Evolutionary conservation across 2,113 vertebrate genomes (phyloP).

Genomic region (Plestiodon gilberti): DNA sequence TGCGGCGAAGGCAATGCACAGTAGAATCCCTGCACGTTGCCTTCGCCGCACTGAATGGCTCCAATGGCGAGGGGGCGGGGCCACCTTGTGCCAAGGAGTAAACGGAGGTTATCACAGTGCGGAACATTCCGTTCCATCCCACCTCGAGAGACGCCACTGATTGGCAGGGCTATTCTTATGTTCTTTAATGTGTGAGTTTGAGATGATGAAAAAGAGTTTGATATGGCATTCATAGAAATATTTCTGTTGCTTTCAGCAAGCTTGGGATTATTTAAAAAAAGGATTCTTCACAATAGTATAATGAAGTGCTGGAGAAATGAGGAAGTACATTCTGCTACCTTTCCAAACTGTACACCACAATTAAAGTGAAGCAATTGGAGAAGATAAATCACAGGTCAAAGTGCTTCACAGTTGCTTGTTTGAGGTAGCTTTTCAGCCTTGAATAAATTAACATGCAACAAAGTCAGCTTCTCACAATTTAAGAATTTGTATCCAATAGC

Average conservation of each 20-base stretch:
- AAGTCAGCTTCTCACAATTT: constrained; percentile 24
- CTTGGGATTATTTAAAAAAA: background rate
- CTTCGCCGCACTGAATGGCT: no score
- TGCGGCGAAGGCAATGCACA: no score
- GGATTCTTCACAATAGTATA: background rate
- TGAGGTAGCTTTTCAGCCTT: constrained; percentile 42
- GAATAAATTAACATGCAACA: constrained; percentile 54
- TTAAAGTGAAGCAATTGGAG: constrained; percentile 30
- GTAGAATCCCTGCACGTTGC: no score
- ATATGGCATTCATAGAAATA: background rate
- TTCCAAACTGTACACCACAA: constrained; percentile 39
- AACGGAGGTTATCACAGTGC: no score
- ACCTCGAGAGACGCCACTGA: no score
- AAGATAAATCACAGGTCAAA: constrained; percentile 3
- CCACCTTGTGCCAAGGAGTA: no score
- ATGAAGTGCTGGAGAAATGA: constrained; percentile 11
- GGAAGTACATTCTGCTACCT: background rate
- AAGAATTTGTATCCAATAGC: constrained; percentile 39
- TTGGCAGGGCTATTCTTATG: no score
- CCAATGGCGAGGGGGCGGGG: no score
- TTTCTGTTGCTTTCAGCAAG: background rate
- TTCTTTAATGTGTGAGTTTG: no score
- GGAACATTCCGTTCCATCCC: no score
- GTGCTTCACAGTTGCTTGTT: constrained; percentile 51
- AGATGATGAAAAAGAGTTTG: no score